Conservation (phyloP, 2,113 vertebrate species). For the Microcebus murinus region DNA sequence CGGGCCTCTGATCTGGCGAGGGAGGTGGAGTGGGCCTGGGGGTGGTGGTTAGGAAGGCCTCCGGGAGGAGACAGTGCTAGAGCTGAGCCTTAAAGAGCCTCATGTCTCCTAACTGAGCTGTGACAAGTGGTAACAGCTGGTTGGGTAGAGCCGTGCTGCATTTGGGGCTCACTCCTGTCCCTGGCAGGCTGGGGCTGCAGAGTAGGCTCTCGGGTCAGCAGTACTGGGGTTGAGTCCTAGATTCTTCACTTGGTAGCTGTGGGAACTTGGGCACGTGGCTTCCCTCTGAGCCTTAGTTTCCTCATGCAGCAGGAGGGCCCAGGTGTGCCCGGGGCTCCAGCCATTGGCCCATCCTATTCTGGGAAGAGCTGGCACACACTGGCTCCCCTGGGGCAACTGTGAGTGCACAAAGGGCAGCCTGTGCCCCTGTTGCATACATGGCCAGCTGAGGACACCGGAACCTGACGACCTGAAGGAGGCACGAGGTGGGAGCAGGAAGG, state of each 20-base stretch:
- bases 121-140: not conserved
- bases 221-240: not conserved
- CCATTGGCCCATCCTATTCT: not conserved
- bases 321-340: not conserved
- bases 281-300: not conserved
- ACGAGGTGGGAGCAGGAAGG: not conserved
- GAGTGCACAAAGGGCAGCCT: slow-evolving; percentile 23
- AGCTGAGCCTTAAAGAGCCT: not conserved
- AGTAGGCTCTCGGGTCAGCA: not conserved
- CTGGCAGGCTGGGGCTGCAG: not conserved
- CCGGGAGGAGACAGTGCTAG: not conserved
- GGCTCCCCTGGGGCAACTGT: not conserved
- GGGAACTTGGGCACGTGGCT: not conserved
- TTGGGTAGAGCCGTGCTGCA: not conserved
- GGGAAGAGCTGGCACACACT: not conserved
- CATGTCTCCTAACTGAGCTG: no score
- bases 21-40: not conserved
- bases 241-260: not conserved
- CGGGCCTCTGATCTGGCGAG: not conserved
- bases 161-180: not conserved
- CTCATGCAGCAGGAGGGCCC: not conserved
- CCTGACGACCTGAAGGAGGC: not conserved
- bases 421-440: not conserved
- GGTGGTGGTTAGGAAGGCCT: not conserved
- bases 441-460: not conserved